Conservation (phyloP, 2,888 invertebrate species). For the Latrodectus hesperus region DNA sequence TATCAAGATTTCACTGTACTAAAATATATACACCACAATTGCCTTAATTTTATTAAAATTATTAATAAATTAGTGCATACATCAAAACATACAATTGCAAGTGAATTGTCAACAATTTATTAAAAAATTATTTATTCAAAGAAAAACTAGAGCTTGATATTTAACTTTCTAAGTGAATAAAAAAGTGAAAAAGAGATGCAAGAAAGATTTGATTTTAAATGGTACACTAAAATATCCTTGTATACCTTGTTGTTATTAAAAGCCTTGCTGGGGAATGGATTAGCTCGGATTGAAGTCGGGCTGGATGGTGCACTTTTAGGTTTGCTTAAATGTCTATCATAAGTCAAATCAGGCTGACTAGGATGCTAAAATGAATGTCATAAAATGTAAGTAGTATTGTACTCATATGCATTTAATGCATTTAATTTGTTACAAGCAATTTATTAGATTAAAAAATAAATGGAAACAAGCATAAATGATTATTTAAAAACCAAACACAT, state of each 20-base stretch:
- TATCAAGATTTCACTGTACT: too few relatives aligned
- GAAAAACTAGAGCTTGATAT: too few relatives aligned
- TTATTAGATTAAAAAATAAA: neutral
- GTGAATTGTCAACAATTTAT: too few relatives aligned
- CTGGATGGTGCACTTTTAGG: constrained; percentile 70
- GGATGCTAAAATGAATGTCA: constrained; percentile 59
- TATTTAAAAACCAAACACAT: neutral
- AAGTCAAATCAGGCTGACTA: constrained; percentile 64
- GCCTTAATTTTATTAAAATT: too few relatives aligned
- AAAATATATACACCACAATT: too few relatives aligned
- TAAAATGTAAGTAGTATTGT: neutral
- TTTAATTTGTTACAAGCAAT: neutral
- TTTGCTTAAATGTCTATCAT: constrained; percentile 41
- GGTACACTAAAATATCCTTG: neutral
- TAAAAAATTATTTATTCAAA: too few relatives aligned
- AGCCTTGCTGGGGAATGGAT: constrained; percentile 28
- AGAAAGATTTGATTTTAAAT: too few relatives aligned
- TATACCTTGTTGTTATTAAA: constrained; percentile 38
- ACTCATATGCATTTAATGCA: neutral
- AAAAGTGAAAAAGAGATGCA: too few relatives aligned
- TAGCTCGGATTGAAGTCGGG: constrained; percentile 59
- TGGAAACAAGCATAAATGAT: neutral
- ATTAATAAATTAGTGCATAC: too few relatives aligned
- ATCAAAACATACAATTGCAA: too few relatives aligned
- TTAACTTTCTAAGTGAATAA: too few relatives aligned